Base-by-base conservation (phyloP, 2,797 vertebrate species). In the Tarsius wallacei region DNA sequence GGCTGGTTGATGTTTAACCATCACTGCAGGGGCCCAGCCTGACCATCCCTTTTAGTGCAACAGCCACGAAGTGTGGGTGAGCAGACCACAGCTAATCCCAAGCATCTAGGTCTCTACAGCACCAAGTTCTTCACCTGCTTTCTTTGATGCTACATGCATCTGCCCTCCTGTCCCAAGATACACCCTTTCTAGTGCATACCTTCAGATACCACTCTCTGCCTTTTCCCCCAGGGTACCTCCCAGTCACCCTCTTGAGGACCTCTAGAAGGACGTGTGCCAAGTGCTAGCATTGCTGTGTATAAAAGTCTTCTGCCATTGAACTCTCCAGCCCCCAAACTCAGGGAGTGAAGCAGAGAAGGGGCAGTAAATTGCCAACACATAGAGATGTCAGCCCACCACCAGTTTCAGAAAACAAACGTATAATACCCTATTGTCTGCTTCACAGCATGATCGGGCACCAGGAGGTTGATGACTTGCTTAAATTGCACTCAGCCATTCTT, bases 1-100 rank as follows among this genome's bases (percentile, higher is more conserved):
- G 91, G 28, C 94, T 94, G 95, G 71, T 77, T 97, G 93, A 95
- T 94, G 81, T 77, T 94, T 51, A 94, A 31, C 68, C 2, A 1
- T 88, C 70, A 16, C 76, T 74, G 90, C 89, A 87, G 80, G 66
- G 87, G 82, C 96, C 94, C 90, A 80, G 68, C 55, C 91, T 47
- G 47, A n/a, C 85, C 7, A 1, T 47, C 57, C n/a, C 95, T 93
- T 77, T 42, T 89, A 92, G 80, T 90, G 88, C 63, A 42, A 47
- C 22, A 57, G 81, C 61, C 76, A 24, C 24, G 21, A 5, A 68
- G 21, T 53, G 55, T 82, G 78, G 42, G 70, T 76, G 63, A 89
- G 42, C 36, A 28, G 28, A 94, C 89, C 55, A 36, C 19, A 76
- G 74, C 59, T 71, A 73, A 70, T 19, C 19, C 63, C 19, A 9